Conservation (phyloP, 2,888 invertebrate species). For the Seladonia tumulorum region DNA sequence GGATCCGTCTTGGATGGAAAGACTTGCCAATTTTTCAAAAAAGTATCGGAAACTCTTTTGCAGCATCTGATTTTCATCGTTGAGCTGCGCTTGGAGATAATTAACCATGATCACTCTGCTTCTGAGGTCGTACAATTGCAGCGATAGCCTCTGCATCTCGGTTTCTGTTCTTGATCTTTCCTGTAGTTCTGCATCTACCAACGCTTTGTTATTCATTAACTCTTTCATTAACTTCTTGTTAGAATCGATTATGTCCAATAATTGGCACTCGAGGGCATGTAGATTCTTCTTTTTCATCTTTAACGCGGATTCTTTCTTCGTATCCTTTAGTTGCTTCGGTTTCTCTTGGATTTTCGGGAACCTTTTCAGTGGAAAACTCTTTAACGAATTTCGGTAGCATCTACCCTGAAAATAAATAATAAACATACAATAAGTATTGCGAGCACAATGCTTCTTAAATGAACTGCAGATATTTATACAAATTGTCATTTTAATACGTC, state of each 20-base stretch:
- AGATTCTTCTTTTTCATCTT: constrained; percentile 2
- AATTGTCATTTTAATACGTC: background rate
- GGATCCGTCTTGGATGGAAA: background rate
- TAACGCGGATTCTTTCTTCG: background rate
- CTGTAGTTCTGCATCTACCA: constrained; percentile 57
- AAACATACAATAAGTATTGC: background rate
- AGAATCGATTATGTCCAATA: constrained; percentile 48
- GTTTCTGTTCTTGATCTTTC: constrained; percentile 63
- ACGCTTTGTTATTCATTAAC: constrained; percentile 53
- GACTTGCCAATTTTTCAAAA: constrained; percentile 58
- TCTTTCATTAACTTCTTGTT: constrained; percentile 58
- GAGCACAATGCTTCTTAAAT: background rate
- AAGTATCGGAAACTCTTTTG: constrained; percentile 52
- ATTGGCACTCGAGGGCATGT: constrained; percentile 24
- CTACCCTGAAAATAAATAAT: constrained; percentile 6
- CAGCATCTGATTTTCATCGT: constrained; percentile 57
- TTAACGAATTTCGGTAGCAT: background rate
- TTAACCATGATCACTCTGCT: constrained; percentile 54
- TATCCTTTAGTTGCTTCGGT: background rate
- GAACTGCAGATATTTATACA: background rate
- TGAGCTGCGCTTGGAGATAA: constrained; percentile 37
- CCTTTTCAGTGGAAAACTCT: background rate
- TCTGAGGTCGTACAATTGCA: constrained; percentile 59
- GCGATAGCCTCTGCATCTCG: constrained; percentile 55
- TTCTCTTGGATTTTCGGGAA: background rate